phyloP scores from a whole-genome alignment of 2,888 invertebrate species.

The Apomyelois bistriatella region DNA sequence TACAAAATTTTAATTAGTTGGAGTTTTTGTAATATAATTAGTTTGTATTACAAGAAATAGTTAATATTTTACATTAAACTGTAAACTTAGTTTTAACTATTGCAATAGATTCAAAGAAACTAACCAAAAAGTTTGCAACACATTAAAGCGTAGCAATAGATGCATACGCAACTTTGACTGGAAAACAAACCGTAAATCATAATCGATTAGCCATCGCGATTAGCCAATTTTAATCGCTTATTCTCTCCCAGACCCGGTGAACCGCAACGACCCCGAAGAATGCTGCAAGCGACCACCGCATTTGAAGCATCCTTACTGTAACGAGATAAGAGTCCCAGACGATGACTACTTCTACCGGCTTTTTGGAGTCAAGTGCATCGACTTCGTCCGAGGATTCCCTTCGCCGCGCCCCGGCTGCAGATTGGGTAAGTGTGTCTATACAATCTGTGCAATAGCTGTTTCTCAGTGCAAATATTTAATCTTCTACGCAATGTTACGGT shows the following conservation, averaged over 20 bases:
- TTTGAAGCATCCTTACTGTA: constrained; percentile 93
- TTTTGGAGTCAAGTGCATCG: constrained; percentile 91
- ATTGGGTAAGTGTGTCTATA: constrained; percentile 79
- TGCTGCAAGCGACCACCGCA: constrained; percentile 91
- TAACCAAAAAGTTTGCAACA: background rate
- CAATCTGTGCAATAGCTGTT: background rate
- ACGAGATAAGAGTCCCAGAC: constrained; percentile 92
- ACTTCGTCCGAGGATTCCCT: constrained; percentile 94
- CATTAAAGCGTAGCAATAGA: constrained; percentile 9
- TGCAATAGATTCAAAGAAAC: too few species aligned
- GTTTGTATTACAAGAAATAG: too few species aligned
- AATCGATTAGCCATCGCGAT: constrained; percentile 1
- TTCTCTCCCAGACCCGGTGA: constrained; percentile 84
- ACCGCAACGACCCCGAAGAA: constrained; percentile 94
- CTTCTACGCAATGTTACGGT: background rate
- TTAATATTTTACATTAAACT: too few species aligned
- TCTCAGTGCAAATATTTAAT: constrained; percentile 7
- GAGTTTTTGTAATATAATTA: too few species aligned
- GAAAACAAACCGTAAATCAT: background rate
- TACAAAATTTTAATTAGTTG: too few species aligned
- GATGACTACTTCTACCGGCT: constrained; percentile 95
- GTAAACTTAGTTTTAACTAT: too few species aligned
- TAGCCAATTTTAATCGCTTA: background rate
- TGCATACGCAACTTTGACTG: background rate
- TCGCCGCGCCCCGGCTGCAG: constrained; percentile 92